phyloP scores from a whole-genome alignment of 2,888 invertebrate species.

The Synanthedon formicaeformis region DNA sequence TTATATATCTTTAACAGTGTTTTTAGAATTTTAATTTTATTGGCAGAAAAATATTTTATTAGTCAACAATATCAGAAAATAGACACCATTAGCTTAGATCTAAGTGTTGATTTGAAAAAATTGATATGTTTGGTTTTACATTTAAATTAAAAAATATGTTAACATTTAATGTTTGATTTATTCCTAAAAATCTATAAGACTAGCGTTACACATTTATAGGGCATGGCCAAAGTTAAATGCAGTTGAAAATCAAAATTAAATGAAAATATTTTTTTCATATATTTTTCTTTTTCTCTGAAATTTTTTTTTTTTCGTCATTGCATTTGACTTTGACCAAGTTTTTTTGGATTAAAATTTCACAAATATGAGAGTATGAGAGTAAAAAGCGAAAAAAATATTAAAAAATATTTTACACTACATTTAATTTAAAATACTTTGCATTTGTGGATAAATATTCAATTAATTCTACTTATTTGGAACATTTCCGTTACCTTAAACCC shows the following conservation, averaged over 20 bases:
- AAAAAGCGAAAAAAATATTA: neutral
- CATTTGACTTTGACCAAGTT: neutral
- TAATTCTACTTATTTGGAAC: neutral
- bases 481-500: conserved; percentile 7
- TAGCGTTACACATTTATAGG: too few relatives aligned
- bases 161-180: neutral
- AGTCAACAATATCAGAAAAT: conserved; percentile 46
- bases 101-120: conserved; percentile 11
- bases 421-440: conserved; percentile 5
- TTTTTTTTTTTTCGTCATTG: neutral
- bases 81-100: conserved; percentile 42
- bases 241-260: too few relatives aligned
- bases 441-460: neutral
- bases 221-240: too few relatives aligned
- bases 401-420: conserved; percentile 10
- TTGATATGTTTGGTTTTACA: conserved; percentile 18
- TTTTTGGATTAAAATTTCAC: neutral
- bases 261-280: too few relatives aligned
- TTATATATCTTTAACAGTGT: conserved; percentile 52
- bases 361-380: neutral
- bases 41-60: conserved; percentile 45
- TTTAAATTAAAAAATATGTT: neutral
- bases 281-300: too few relatives aligned
- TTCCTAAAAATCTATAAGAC: too few relatives aligned
- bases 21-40: conserved; percentile 13